Conservation (phyloP, 2,888 invertebrate species). For the Exocentrus adspersus region DNA sequence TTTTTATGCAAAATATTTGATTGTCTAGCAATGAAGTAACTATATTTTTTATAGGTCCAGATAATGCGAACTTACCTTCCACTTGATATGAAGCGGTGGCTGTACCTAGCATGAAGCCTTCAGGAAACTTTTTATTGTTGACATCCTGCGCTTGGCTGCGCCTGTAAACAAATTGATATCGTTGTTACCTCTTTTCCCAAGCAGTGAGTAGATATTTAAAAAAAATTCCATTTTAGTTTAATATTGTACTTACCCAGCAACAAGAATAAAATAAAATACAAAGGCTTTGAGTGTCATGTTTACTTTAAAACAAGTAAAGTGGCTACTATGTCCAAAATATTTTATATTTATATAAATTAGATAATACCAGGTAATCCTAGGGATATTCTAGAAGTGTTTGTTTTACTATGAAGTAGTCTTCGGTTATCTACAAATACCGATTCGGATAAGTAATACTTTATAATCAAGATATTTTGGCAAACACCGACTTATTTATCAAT, state of each 20-base stretch:
- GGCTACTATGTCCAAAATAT: background rate
- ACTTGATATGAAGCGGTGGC: slow-evolving; percentile 51
- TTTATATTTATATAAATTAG: background rate
- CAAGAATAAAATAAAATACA: too few species aligned
- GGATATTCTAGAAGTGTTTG: background rate
- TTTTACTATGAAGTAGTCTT: background rate
- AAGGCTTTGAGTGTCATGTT: background rate
- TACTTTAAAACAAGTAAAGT: background rate
- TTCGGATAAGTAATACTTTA: too few species aligned
- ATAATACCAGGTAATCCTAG: background rate
- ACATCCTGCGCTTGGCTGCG: slow-evolving; percentile 15
- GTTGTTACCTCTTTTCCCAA: too few species aligned
- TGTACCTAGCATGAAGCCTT: slow-evolving; percentile 45
- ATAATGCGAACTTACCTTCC: slow-evolving; percentile 45
- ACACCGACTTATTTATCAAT: too few species aligned
- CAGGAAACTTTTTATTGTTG: slow-evolving; percentile 41
- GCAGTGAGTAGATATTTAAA: too few species aligned
- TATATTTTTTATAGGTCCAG: background rate
- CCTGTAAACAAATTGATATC: too few species aligned
- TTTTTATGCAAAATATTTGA: too few species aligned
- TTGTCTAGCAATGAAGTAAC: too few species aligned
- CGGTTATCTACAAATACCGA: background rate
- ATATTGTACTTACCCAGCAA: too few species aligned
- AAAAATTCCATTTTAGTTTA: too few species aligned
- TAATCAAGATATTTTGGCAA: too few species aligned